phyloP scores from a whole-genome alignment of 2,797 vertebrate species.

The Lemur catta region DNA sequence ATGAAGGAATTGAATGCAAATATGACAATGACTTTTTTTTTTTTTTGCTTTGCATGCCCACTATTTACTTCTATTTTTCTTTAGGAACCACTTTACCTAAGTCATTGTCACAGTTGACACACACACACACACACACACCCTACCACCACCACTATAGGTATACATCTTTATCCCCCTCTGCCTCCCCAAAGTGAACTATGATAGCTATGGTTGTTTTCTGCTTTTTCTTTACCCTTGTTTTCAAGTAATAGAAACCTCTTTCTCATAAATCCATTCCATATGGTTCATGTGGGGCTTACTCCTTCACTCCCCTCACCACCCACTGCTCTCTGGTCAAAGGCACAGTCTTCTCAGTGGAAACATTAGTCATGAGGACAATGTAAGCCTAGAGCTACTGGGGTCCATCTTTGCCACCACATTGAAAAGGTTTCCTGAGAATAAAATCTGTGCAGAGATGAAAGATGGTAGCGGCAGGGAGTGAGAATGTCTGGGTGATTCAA shows the following conservation, averaged over 20 bases:
- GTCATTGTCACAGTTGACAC: neutral
- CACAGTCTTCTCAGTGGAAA: neutral
- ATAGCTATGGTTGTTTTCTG: neutral
- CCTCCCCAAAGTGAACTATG: neutral
- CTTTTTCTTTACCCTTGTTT: neutral
- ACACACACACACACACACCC: neutral
- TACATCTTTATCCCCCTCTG: neutral
- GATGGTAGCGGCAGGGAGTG: too few species aligned
- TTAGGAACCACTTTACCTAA: neutral
- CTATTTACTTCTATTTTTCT: neutral
- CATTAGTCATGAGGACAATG: neutral
- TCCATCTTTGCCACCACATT: neutral
- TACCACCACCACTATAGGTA: neutral
- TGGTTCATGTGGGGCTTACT: neutral
- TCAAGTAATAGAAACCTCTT: neutral
- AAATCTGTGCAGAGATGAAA: too few species aligned
- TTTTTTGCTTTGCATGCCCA: neutral
- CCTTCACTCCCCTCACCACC: neutral
- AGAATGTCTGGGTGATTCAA: too few species aligned
- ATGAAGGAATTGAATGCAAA: neutral
- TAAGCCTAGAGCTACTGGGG: neutral
- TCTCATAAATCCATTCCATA: neutral
- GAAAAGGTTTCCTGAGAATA: neutral
- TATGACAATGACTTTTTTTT: neutral
- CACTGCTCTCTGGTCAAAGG: neutral